These are phyloP conservation scores for Hirtodrosophila duncani DNA, from an alignment of 2,888 invertebrate genomes.

Conservation along the genomic window DNA sequence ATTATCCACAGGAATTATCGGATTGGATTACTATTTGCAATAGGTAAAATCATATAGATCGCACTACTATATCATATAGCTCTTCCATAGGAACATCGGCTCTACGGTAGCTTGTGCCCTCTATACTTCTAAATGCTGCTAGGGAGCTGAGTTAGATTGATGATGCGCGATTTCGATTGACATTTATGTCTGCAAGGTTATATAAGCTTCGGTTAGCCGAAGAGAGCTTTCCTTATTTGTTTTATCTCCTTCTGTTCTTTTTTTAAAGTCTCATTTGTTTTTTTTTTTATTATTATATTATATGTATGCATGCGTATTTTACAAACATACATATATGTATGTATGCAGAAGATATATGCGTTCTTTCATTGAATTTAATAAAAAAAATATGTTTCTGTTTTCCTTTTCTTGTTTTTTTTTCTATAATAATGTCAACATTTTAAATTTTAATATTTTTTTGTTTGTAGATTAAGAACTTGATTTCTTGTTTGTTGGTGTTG, in stretches of 20 bases:
- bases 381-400: constrained; percentile 42
- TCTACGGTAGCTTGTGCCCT: no score
- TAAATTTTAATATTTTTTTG: constrained; percentile 29
- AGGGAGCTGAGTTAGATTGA: neutral
- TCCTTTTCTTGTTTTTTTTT: constrained; percentile 33
- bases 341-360: constrained; percentile 21
- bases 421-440: constrained; percentile 62
- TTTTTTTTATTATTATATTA: constrained; percentile 6
- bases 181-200: no score
- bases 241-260: constrained; percentile 2
- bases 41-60: no score
- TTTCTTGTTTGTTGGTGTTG: constrained; percentile 32
- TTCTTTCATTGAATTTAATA: constrained; percentile 42
- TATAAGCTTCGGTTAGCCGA: no score
- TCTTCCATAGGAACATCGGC: no score
- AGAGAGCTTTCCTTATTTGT: no score
- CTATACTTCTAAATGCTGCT: no score
- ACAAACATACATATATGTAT: constrained; percentile 3
- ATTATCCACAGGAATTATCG: no score
- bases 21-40: no score
- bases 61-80: no score
- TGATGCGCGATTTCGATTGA: constrained; percentile 5
- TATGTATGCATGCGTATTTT: no score
- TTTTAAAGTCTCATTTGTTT: neutral
- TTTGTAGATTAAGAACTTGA: constrained; percentile 29